Conservation (phyloP, 2,113 vertebrate genomes). For the Xenopus laevis region DNA sequence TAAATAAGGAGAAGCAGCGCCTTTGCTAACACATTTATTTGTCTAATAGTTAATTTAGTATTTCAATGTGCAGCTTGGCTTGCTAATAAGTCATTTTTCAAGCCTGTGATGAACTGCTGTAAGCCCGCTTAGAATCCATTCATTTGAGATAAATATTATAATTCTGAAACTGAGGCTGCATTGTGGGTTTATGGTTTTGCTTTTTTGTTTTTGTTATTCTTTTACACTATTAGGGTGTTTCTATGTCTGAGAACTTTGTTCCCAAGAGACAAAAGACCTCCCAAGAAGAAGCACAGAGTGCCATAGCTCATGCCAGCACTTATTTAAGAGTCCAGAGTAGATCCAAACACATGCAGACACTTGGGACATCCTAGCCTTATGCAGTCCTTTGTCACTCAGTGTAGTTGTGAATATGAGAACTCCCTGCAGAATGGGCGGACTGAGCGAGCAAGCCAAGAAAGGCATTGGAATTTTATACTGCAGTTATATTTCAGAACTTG, state of each 20-base stretch:
- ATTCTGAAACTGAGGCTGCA: neutral
- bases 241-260: neutral
- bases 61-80: neutral
- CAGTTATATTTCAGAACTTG: neutral
- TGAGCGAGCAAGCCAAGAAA: neutral
- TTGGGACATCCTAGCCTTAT: neutral
- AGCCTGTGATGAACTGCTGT: neutral
- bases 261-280: constrained; percentile 12
- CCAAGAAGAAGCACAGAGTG: constrained; percentile 1
- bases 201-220: constrained; percentile 2
- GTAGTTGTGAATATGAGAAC: neutral
- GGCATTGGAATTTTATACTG: constrained; percentile 5
- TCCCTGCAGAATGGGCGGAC: constrained; percentile 22
- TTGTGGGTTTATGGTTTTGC: constrained; percentile 11
- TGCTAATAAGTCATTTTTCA: constrained; percentile 1
- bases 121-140: neutral
- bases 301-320: constrained; percentile 2
- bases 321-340: neutral
- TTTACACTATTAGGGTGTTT: constrained; percentile 11
- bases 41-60: constrained; percentile 1
- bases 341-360: constrained; percentile 4
- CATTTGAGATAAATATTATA: neutral
- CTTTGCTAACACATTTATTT: neutral
- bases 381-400: constrained; percentile 9
- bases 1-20: neutral